Evolutionary conservation across 2,888 invertebrate species (phyloP), one percentile per base, ranked within the genome.

Genomic region (Ferrisia virgata): DNA sequence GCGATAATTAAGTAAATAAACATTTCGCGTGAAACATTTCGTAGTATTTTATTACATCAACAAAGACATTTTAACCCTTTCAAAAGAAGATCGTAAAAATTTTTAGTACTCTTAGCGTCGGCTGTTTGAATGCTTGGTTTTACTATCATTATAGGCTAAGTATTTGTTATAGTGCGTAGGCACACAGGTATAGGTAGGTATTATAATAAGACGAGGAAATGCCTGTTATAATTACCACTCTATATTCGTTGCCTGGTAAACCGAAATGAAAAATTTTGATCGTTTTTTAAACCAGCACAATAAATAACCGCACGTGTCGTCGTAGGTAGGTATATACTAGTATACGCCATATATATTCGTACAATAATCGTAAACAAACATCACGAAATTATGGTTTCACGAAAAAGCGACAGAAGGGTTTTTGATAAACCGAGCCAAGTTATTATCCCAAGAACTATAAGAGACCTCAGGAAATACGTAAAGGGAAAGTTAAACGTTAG

Each of bases 341-440:
- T 11, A 39, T 11, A 11, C 39, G 39, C 39, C 39, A 39, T 39
- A 11, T 53, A 18, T 64, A 47, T 8, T 3, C 18, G 18, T 28
- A 64, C 1, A 64, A 64, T 64, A 64, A 64, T 64, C 58, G 58
- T 64, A 64, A 64, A 64, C 58, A 64, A 64, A 64, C 58, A 64
- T 64, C 58, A 64, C 58, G 58, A 64, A 64, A 64, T 64, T 64
- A 72, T 33, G 72, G 36, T 72, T 33, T 72, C 72, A 33, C n/a
- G 72, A 72, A 72, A 72, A 33, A 72, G 33, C 72, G 4, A 25
- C 33, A 72, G 72, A 33, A 64, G 58, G 58, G 58, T 64, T 64
- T 64, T 64, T 64, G 58, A 64, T 28, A 64, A 64, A 64, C 58
- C 58, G 28, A 64, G 58, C 58, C 58, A 64, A 64, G 58, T 64